Evolutionary conservation across 2,888 invertebrate genomes (phyloP), one percentile per base, ranked within the genome.

Genomic region (Desoria tigrina): DNA sequence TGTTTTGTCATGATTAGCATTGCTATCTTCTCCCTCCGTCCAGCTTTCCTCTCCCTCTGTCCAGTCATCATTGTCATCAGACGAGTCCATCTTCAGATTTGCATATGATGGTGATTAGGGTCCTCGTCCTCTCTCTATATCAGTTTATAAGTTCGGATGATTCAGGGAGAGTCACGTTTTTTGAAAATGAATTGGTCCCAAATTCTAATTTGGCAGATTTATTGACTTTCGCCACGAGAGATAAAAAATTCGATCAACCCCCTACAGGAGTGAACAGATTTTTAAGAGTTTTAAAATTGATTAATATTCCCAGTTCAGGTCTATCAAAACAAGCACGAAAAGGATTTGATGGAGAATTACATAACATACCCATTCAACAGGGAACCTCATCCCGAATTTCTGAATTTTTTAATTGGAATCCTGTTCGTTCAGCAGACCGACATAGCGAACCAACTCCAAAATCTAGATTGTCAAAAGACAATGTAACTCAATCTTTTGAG

Each of bases 191-290:
- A 45, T 45, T 18, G 9, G 6, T 45, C 4, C 9, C 45, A 6
- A n/a, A 21, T 16, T 45, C 45, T 9, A 45, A 21, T 45, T 18
- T 45, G 6, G 21, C n/a, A 3, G 45, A 45, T n/a, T 21, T 45
- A 21, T n/a, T 45, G 16, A 45, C n/a, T 6, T 45, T 11, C 45
- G 16, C 21, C 16, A 6, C 16, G 6, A 16, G 45, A 16, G 21
- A 21, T 45, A 6, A 11, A 21, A 45, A 45, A 45, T 45, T 42
- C 11, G 26, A 65, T n/a, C 59, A 57, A 24, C 62, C 54, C 11
- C 70, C 66, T 16, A 37, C 21, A 21, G 70, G 66, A 21, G 39
- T 51, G 1, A 67, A 66, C 42, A 6, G 70, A n/a, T 67, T 70
- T 32, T 14, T 70, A 1, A 9, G 42, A 14, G 53, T 64, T 26